Conservation (phyloP, 2,888 invertebrate genomes). For the Hyppa rectilinea region DNA sequence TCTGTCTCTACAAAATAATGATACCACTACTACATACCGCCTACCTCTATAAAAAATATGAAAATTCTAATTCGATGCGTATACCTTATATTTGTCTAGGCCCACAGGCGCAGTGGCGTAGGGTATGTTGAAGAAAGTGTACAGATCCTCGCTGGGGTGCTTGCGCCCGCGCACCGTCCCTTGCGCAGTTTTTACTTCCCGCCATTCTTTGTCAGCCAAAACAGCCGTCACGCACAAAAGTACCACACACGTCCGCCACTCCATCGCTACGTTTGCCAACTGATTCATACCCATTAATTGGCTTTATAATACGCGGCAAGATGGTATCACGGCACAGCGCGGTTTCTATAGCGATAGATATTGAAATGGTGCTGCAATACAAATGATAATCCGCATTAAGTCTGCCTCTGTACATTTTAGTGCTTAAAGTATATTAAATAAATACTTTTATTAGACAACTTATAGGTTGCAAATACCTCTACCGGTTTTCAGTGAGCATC, state of each 20-base stretch:
- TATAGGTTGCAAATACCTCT: too few species aligned
- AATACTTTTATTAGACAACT: too few species aligned
- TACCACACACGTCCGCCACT: constrained; percentile 43
- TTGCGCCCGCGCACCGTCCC: constrained; percentile 73
- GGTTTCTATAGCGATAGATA: too few species aligned
- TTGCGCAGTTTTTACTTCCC: constrained; percentile 66
- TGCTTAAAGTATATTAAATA: too few species aligned
- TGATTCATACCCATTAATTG: not conserved
- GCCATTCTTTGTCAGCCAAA: constrained; percentile 47
- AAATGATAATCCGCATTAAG: too few species aligned
- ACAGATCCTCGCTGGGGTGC: constrained; percentile 64
- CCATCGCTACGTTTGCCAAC: constrained; percentile 30
- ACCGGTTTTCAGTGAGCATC: too few species aligned
- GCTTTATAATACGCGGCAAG: not conserved
- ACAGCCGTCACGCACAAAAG: constrained; percentile 20
- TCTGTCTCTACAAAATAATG: too few species aligned
- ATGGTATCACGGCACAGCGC: too few species aligned
- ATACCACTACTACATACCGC: too few species aligned
- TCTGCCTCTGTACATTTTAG: too few species aligned
- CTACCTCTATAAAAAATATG: too few species aligned
- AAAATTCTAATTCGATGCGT: not conserved
- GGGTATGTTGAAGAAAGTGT: constrained; percentile 73
- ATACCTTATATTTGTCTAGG: constrained; percentile 69
- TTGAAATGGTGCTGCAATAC: too few species aligned
- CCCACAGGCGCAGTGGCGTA: constrained; percentile 76